phyloP scores from a whole-genome alignment of 2,888 invertebrate species.

The Atrina japonica region DNA sequence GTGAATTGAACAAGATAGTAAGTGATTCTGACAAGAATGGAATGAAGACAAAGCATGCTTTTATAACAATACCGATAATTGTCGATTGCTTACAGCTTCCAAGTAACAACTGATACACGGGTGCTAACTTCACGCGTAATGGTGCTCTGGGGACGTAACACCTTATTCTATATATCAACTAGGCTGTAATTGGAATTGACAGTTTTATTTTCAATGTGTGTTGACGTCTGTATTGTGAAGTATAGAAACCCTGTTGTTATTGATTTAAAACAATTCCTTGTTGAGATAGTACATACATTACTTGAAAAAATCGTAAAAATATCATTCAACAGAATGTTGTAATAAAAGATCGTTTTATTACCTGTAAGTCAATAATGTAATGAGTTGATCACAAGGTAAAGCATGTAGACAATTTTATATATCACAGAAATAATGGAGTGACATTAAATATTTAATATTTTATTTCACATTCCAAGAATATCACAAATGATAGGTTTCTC shows the following conservation, averaged over 20 bases:
- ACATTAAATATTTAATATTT: too few relatives aligned
- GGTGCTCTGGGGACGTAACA: conserved; percentile 20
- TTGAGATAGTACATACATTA: too few relatives aligned
- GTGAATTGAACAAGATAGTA: conserved; percentile 6
- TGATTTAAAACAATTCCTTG: neutral
- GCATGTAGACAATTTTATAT: too few relatives aligned
- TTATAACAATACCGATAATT: conserved; percentile 7
- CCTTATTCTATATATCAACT: conserved; percentile 11
- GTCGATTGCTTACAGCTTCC: conserved; percentile 26
- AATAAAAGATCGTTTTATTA: too few relatives aligned
- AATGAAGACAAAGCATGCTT: conserved; percentile 26
- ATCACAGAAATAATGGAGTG: too few relatives aligned
- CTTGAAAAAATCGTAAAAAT: too few relatives aligned
- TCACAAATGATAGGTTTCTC: too few relatives aligned
- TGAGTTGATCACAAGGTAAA: too few relatives aligned
- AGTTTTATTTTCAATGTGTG: conserved; percentile 25
- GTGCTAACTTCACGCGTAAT: conserved; percentile 9
- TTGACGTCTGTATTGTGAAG: neutral
- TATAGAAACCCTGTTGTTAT: neutral
- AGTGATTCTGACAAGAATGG: conserved; percentile 21
- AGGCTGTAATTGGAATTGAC: conserved; percentile 13
- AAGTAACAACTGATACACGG: conserved; percentile 6
- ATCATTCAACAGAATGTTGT: too few relatives aligned
- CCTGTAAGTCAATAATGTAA: too few relatives aligned
- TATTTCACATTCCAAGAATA: too few relatives aligned